Evolutionary conservation across 1,140 invertebrate genomes (phyloP), one percentile per base, ranked within the genome.

Genomic region (Drosophila serrata): DNA sequence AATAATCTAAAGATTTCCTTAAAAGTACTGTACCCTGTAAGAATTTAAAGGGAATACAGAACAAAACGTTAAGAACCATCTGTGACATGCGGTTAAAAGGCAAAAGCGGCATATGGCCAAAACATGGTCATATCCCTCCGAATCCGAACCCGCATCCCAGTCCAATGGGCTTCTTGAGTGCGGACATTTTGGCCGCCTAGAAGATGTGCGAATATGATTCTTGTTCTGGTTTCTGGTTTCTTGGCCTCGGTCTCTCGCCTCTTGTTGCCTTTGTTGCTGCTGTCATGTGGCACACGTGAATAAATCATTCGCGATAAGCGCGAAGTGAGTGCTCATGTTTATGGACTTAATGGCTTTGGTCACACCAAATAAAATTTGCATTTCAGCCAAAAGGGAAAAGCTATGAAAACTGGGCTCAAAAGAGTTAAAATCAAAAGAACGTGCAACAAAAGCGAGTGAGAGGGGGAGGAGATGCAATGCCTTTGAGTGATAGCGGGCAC

Each of bases 231-330:
- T 46, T 62, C 62, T 63, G 59, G 59, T 64, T 49, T 48, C 49
- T 35, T 22, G 17, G 31, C 49, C 49, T n/a, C 7, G 49, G 58
- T 62, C 45, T 46, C 75, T 72, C 40, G 55, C 42, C 24, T 60
- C 46, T 43, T 49, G 67, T 61, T 60, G 79, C 58, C 40, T 60
- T 69, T 70, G 70, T 39, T 39, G 72, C 43, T 27, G 53, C 27
- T 58, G 53, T 58, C 62, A 76, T 55, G 75, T 64, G 82, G 59
- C 65, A 82, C 70, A 88, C 48, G 78, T 40, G 70, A 64, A 87
- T 87, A 87, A 88, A 87, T 87, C 82, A 88, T 88, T 68, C 78
- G 56, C 81, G 82, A 88, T 87, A 87, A 87, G 72, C 63, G 42
- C 64, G 65, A 53, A 67, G 69, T 79, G 65, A 72, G 68, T 72